Evolutionary conservation across 2,113 vertebrate species (phyloP).

Genomic region (Lynx canadensis): DNA sequence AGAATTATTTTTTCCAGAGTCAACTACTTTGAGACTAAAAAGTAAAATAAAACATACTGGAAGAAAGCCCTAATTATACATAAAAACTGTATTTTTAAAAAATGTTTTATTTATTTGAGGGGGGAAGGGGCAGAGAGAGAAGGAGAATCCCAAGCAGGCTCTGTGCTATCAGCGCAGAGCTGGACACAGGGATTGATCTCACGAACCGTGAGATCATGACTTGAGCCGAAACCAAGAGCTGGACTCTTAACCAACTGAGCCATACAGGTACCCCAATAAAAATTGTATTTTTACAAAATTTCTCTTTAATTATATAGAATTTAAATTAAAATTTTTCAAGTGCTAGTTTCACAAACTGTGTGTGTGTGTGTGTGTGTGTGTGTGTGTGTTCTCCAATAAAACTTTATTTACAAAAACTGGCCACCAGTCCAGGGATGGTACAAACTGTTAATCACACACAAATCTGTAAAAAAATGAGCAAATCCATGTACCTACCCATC

Average conservation of each 20-base stretch:
- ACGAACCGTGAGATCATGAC: no score
- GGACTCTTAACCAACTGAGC: no score
- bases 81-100: not conserved
- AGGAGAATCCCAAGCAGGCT: no score
- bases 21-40: not conserved
- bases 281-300: not conserved
- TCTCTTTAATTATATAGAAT: not conserved
- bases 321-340: not conserved
- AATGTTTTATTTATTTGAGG: no score
- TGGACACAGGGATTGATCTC: no score
- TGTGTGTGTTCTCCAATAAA: no score
- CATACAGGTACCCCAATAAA: not conserved
- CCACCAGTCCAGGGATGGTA: no score
- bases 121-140: no score
- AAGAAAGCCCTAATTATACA: not conserved
- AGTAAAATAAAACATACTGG: not conserved
- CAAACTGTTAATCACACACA: not conserved
- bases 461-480: not conserved
- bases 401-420: no score
- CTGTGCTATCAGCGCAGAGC: no score
- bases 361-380: no score
- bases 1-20: constrained; percentile 5
- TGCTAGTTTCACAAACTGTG: not conserved
- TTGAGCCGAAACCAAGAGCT: no score
- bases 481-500: not conserved